Percentiles rank a stretch among this genome's conserved stretches.
Evolutionary conservation across 2,888 invertebrate genomes (phyloP).

Genomic region (Ectemnius lituratus): DNA sequence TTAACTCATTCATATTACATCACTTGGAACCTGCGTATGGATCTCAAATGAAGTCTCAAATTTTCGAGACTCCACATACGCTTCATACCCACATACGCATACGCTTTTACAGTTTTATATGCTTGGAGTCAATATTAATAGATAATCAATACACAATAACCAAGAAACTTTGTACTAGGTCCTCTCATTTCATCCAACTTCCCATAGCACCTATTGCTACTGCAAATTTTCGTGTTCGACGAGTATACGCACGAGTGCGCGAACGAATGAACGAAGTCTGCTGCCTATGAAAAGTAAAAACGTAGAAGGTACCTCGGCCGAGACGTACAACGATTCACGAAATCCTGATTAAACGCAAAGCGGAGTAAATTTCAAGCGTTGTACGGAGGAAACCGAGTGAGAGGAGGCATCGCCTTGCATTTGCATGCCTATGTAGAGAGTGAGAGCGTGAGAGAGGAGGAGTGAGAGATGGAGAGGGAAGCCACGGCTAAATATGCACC

Average conservation of each 20-base stretch:
- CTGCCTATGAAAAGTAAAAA: slow-evolving; percentile 15
- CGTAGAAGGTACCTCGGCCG: slow-evolving; percentile 26
- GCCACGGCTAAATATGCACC: slow-evolving; percentile 63
- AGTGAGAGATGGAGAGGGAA: slow-evolving; percentile 9
- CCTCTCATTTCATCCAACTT: no score
- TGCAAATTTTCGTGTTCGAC: background rate
- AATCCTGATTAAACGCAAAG: slow-evolving; percentile 58
- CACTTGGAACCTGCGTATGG: no score
- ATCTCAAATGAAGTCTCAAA: background rate
- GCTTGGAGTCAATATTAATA: no score
- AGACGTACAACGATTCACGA: slow-evolving; percentile 46
- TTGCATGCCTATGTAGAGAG: slow-evolving; percentile 59
- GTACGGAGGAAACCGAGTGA: slow-evolving; percentile 44
- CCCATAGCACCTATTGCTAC: background rate
- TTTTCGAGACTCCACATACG: no score
- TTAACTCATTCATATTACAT: background rate
- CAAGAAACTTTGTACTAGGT: no score
- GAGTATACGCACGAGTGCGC: background rate
- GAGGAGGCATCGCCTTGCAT: slow-evolving; percentile 56
- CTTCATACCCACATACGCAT: no score
- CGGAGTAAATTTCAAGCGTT: slow-evolving; percentile 51
- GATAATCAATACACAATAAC: no score
- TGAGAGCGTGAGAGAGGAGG: no score
- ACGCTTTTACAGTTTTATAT: no score
- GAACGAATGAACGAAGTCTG: background rate